Conservation (phyloP, 2,113 vertebrate genomes). For the Dicerorhinus sumatrensis region DNA sequence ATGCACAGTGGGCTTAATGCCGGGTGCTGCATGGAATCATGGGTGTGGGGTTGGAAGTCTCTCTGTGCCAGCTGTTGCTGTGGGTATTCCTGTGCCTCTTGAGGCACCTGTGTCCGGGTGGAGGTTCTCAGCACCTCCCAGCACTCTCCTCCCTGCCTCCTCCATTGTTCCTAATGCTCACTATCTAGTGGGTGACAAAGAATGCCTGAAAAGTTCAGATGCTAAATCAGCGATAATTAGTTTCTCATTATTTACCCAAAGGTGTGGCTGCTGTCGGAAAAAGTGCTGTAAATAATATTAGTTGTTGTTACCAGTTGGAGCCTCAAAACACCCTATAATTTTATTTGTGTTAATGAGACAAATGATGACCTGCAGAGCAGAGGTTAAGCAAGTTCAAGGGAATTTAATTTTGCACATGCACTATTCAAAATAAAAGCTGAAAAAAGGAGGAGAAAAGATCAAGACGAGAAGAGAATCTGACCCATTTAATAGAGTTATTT, state of each 20-base stretch:
- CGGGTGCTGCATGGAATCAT: background rate
- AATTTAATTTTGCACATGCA: conserved; percentile 22
- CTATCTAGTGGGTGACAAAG: background rate
- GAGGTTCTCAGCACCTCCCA: background rate
- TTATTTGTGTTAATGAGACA: conserved; percentile 71
- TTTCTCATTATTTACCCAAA: conserved; percentile 61
- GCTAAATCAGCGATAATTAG: conserved; percentile 52
- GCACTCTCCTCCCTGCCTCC: background rate
- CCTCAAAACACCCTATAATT: conserved; percentile 57
- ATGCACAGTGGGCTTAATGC: background rate
- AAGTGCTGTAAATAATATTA: conserved; percentile 57
- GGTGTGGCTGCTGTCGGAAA: conserved; percentile 41
- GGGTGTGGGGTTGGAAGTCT: background rate
- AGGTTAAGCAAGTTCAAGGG: conserved; percentile 44
- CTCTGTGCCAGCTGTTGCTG: fast-evolving
- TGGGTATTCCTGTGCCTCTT: background rate
- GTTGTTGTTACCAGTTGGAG: conserved; percentile 30
- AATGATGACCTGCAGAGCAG: conserved; percentile 15
- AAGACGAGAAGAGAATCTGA: background rate
- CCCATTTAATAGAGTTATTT: background rate
- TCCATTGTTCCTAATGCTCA: background rate
- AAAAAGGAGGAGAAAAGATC: background rate
- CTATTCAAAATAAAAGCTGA: background rate
- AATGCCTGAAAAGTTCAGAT: conserved; percentile 22
- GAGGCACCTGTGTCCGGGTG: background rate